phyloP scores from a whole-genome alignment of 2,797 vertebrate genomes.

The Spinus pinus region DNA sequence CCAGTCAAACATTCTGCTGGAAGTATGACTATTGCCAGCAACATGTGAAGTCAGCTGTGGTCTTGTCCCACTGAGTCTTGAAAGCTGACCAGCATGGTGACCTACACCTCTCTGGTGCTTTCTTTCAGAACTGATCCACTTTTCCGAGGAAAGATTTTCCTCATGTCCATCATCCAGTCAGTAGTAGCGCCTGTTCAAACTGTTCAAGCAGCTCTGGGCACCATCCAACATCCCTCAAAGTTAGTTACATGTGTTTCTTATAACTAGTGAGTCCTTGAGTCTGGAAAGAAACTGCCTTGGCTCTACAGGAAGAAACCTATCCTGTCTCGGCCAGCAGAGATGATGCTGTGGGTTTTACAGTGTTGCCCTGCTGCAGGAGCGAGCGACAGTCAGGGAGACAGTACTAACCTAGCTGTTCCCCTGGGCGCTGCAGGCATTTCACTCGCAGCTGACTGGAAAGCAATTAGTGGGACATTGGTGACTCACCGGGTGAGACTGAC shows the following conservation, averaged over 20 bases:
- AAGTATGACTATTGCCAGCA: background rate
- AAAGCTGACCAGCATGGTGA: background rate
- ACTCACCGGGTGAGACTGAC: background rate
- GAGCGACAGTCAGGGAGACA: background rate
- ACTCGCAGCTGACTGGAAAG: background rate
- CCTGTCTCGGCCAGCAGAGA: background rate
- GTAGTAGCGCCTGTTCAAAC: background rate
- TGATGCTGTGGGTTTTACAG: background rate
- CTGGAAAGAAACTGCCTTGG: background rate
- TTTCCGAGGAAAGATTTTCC: background rate
- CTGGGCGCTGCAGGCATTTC: rapidly evolving
- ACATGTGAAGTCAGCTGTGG: background rate
- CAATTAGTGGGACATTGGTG: too few species aligned
- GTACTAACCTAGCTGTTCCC: background rate
- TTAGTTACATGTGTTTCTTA: background rate
- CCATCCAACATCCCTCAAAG: background rate
- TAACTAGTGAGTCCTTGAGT: rapidly evolving
- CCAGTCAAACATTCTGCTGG: background rate
- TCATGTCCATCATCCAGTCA: background rate
- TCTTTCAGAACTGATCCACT: background rate
- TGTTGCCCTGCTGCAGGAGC: rapidly evolving
- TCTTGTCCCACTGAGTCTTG: background rate
- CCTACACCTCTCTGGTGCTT: background rate
- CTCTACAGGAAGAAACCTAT: background rate
- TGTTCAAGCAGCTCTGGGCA: background rate